Conservation (phyloP, 2,797 vertebrate genomes). For the Kryptopterus vitreolus region DNA sequence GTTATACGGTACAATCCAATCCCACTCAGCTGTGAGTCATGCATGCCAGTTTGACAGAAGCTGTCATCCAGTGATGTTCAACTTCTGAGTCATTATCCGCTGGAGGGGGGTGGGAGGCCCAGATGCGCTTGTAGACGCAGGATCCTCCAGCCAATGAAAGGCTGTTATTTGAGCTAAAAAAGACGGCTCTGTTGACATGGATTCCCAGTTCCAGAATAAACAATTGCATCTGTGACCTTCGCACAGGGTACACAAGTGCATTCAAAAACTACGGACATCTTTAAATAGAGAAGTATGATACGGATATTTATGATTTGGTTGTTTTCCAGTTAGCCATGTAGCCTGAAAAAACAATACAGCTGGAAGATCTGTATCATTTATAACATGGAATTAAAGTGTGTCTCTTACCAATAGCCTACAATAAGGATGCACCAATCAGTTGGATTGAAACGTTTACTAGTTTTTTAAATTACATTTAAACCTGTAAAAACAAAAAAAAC, state of each 20-base stretch:
- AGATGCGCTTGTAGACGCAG: background rate
- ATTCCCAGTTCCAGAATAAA: background rate
- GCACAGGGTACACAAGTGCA: background rate
- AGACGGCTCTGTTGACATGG: background rate
- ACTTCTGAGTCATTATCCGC: background rate
- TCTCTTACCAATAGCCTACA: background rate
- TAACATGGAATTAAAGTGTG: no score
- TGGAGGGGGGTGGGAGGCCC: background rate
- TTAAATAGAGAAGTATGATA: background rate
- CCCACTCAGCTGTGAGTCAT: background rate
- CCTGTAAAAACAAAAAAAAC: background rate
- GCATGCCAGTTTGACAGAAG: background rate
- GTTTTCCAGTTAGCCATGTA: background rate
- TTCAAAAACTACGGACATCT: background rate
- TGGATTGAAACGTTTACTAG: background rate
- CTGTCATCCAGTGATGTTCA: background rate
- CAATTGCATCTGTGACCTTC: background rate
- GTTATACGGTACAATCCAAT: background rate
- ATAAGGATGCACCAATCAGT: background rate
- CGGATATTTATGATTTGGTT: background rate
- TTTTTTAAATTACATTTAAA: background rate
- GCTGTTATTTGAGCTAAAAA: background rate
- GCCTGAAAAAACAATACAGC: background rate
- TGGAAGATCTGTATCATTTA: background rate
- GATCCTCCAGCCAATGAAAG: background rate